phyloP scores from a whole-genome alignment of 2,888 invertebrate species.

The Limulus polyphemus region DNA sequence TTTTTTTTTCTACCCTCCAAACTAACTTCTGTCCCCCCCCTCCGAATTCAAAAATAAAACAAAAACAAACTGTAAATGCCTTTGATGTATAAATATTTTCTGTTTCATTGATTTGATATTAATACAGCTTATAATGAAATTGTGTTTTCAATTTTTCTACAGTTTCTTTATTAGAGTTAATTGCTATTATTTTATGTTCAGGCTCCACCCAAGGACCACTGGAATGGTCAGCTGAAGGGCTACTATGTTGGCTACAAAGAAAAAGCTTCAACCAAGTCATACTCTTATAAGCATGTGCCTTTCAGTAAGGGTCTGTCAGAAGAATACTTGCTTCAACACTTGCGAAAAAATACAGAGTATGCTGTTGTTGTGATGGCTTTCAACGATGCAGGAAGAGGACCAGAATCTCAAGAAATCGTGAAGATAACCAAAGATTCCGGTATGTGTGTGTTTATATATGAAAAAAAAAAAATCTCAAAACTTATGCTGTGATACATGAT shows the following conservation, averaged over 20 bases:
- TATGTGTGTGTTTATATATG: no score
- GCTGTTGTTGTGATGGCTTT: slow-evolving; percentile 17
- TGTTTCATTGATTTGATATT: no score
- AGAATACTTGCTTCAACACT: slow-evolving; percentile 8
- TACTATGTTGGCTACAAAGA: slow-evolving; percentile 20
- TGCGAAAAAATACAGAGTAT: slow-evolving; percentile 7
- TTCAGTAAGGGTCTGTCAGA: slow-evolving; percentile 4
- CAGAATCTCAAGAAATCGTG: slow-evolving; percentile 19
- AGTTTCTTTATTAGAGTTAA: no score
- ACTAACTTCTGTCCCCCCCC: no score
- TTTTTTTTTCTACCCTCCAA: no score
- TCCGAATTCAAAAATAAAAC: no score
- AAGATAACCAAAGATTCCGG: slow-evolving; percentile 13
- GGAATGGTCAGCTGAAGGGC: slow-evolving; percentile 20
- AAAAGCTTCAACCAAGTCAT: neutral
- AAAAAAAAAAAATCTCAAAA: no score
- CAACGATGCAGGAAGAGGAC: slow-evolving; percentile 20
- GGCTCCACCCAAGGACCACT: slow-evolving; percentile 20
- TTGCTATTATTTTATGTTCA: neutral
- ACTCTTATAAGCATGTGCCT: slow-evolving; percentile 12
- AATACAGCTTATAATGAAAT: no score
- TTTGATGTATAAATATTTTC: no score
- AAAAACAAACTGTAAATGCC: no score
- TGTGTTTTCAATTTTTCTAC: no score
- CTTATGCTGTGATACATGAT: no score